A percentile compares a stretch with the other conserved stretches of the same genome.
These are phyloP conservation scores for Agriotes lineatus DNA, from an alignment of 2,888 invertebrate species.

Conservation along the genomic window DNA sequence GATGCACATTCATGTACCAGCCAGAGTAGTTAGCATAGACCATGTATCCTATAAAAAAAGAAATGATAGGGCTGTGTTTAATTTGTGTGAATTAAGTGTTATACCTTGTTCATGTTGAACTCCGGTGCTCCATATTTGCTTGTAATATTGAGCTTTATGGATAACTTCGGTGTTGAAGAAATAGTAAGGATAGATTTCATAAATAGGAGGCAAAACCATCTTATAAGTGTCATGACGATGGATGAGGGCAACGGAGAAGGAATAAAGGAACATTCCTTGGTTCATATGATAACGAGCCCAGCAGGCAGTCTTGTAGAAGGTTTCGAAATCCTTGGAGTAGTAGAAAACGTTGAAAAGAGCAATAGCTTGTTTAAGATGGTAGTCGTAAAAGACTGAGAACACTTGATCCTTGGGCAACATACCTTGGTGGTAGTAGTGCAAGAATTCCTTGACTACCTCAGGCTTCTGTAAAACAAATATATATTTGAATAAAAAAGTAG, in stretches of 20 bases:
- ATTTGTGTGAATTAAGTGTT: background rate
- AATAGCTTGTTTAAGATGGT: slow-evolving; percentile 73
- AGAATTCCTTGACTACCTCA: slow-evolving; percentile 71
- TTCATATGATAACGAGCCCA: slow-evolving; percentile 75
- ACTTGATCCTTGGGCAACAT: slow-evolving; percentile 71
- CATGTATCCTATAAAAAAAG: slow-evolving; percentile 61
- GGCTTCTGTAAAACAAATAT: slow-evolving; percentile 65
- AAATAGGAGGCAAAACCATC: slow-evolving; percentile 76
- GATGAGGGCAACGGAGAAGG: slow-evolving; percentile 72
- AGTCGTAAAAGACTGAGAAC: slow-evolving; percentile 74
- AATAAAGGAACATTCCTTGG: slow-evolving; percentile 77
- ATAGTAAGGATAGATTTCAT: slow-evolving; percentile 80
- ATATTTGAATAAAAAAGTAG: too few relatives aligned
- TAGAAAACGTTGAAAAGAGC: slow-evolving; percentile 76
- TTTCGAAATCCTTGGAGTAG: slow-evolving; percentile 78
- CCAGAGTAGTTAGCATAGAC: slow-evolving; percentile 75
- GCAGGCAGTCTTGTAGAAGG: slow-evolving; percentile 72
- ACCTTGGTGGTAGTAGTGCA: slow-evolving; percentile 69
- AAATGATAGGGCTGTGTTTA: background rate
- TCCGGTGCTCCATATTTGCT: slow-evolving; percentile 65
- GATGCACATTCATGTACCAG: slow-evolving; percentile 68
- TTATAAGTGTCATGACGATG: slow-evolving; percentile 75
- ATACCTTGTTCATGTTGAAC: background rate
- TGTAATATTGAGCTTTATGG: slow-evolving; percentile 74
- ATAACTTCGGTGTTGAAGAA: slow-evolving; percentile 79